A percentile compares a stretch with the other conserved stretches of the same genome.
Evolutionary conservation across 2,888 invertebrate species (phyloP).

Genomic region (Lapara coniferarum): DNA sequence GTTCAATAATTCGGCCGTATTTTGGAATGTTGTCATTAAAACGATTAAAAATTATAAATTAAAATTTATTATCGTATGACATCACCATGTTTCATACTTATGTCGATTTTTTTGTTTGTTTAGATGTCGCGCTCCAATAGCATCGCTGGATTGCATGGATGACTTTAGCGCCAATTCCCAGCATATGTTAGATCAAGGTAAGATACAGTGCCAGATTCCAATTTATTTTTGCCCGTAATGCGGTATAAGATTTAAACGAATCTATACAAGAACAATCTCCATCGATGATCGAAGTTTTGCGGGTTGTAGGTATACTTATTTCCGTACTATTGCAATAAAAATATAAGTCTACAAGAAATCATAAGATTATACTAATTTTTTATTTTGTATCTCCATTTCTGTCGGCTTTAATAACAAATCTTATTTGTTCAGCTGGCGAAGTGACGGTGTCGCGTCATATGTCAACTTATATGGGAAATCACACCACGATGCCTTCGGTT

Average conservation of each 20-base stretch:
- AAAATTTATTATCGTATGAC: background rate
- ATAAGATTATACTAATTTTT: too few relatives aligned
- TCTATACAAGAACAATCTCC: too few relatives aligned
- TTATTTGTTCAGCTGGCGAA: slow-evolving; percentile 57
- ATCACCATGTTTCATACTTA: slow-evolving; percentile 24
- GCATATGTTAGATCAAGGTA: slow-evolving; percentile 81
- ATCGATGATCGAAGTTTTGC: too few relatives aligned
- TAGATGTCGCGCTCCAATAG: slow-evolving; percentile 95
- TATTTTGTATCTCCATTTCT: too few relatives aligned
- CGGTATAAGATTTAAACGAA: background rate
- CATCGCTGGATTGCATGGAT: slow-evolving; percentile 97
- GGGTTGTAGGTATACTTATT: too few relatives aligned
- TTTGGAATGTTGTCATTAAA: slow-evolving; percentile 18
- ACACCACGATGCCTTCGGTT: slow-evolving; percentile 85
- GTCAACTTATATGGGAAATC: slow-evolving; percentile 81
- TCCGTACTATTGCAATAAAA: too few relatives aligned
- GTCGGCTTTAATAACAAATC: too few relatives aligned
- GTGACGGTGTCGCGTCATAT: slow-evolving; percentile 73
- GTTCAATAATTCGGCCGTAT: background rate
- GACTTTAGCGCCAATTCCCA: slow-evolving; percentile 90
- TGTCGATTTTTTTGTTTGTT: slow-evolving; percentile 46
- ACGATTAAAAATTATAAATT: background rate
- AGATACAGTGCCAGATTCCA: slow-evolving; percentile 34
- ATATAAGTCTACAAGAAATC: too few relatives aligned
- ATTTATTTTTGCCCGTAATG: background rate